These are phyloP conservation scores for Nothocercus julius DNA, from an alignment of 2,113 vertebrate genomes.

Conservation along the genomic window DNA sequence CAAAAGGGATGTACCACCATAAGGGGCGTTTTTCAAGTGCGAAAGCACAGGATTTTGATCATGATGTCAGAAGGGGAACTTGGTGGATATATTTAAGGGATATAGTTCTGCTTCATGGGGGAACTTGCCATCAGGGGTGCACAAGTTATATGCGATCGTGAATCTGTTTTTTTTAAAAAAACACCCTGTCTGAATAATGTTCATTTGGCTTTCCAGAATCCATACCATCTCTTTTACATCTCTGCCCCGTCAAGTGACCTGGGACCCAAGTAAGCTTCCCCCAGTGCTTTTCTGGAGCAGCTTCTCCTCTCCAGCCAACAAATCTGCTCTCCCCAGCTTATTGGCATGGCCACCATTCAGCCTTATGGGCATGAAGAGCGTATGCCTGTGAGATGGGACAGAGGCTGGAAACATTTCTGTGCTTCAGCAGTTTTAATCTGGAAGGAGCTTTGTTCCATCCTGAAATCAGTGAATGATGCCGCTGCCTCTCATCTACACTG, in stretches of 20 bases:
- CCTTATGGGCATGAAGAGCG: background rate
- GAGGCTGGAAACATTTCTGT: background rate
- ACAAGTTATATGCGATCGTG: background rate
- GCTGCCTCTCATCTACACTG: background rate
- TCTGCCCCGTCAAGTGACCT: background rate
- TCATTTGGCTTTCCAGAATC: rapidly evolving
- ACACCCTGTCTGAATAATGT: background rate
- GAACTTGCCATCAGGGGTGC: background rate
- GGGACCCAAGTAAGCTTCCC: background rate
- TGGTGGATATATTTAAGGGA: background rate
- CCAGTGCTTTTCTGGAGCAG: background rate
- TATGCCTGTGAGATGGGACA: background rate
- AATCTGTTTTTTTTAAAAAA: background rate
- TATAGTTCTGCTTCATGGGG: background rate
- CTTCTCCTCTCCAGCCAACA: background rate
- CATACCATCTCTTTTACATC: background rate
- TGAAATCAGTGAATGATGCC: background rate
- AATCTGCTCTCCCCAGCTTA: background rate
- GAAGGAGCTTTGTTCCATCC: background rate
- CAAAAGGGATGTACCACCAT: background rate
- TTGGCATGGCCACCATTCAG: background rate
- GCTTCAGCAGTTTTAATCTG: background rate
- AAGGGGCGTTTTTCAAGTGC: background rate
- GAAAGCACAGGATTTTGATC: background rate
- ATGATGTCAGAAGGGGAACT: background rate